Conservation (phyloP, 2,113 vertebrate genomes). For the Tamias sibiricus region DNA sequence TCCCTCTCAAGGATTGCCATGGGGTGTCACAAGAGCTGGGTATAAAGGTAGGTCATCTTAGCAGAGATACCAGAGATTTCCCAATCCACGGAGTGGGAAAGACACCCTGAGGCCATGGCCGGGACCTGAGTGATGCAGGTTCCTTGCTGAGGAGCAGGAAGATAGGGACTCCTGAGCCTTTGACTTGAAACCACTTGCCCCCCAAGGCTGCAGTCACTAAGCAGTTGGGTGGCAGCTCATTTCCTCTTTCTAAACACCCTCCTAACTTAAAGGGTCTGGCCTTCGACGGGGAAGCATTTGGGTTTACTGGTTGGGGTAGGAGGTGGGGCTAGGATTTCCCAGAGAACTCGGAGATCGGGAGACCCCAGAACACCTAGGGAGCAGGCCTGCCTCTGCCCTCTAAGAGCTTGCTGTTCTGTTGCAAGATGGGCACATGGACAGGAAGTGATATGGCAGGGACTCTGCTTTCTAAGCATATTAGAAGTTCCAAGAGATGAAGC, state of each 20-base stretch:
- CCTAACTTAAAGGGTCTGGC: neutral
- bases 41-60: neutral
- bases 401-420: neutral
- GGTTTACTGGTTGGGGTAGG: neutral
- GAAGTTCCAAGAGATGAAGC: neutral
- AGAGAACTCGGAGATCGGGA: neutral
- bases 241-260: neutral
- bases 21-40: neutral
- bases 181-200: neutral
- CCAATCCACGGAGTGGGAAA: neutral
- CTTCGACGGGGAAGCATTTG: neutral
- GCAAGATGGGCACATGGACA: accelerated
- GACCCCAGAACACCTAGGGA: neutral
- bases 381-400: neutral
- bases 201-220: neutral
- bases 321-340: neutral
- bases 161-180: neutral
- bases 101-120: neutral
- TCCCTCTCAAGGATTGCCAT: neutral
- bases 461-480: neutral
- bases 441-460: neutral
- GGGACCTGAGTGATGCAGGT: neutral
- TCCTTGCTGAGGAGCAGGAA: neutral
- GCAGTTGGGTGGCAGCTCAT: neutral
- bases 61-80: neutral